phyloP scores from a whole-genome alignment of 2,797 vertebrate genomes.

The Chaetophractus vellerosus region DNA sequence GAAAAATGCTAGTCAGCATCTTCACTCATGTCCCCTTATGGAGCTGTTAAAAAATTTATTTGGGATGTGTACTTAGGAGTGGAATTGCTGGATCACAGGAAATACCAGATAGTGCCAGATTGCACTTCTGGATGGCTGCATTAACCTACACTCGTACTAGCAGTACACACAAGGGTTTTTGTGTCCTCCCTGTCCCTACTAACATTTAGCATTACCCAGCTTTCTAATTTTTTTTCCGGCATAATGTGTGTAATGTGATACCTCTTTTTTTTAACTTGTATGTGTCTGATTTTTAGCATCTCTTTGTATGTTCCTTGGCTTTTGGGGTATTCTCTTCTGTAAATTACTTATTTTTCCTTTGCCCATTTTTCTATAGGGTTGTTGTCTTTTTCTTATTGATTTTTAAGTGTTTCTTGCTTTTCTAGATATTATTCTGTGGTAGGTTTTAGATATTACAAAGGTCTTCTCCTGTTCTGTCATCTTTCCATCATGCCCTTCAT shows the following conservation, averaged over 20 bases:
- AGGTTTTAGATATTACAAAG: neutral
- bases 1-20: neutral
- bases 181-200: neutral
- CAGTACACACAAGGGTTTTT: neutral
- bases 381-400: neutral
- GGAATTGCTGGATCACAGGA: neutral
- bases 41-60: neutral
- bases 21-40: neutral
- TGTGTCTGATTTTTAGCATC: neutral
- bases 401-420: neutral
- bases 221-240: neutral
- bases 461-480: neutral
- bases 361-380: neutral
- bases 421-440: neutral
- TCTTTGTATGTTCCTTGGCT: neutral
- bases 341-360: neutral
- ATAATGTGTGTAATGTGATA: neutral
- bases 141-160: neutral
- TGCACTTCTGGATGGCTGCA: neutral
- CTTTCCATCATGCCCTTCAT: neutral
- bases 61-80: neutral
- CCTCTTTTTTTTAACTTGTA: neutral
- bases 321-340: neutral
- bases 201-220: neutral
- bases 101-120: neutral